Evolutionary conservation across 2,113 vertebrate genomes (phyloP), one percentile per base, ranked within the genome.

Genomic region (Marcusenius ussheri): DNA sequence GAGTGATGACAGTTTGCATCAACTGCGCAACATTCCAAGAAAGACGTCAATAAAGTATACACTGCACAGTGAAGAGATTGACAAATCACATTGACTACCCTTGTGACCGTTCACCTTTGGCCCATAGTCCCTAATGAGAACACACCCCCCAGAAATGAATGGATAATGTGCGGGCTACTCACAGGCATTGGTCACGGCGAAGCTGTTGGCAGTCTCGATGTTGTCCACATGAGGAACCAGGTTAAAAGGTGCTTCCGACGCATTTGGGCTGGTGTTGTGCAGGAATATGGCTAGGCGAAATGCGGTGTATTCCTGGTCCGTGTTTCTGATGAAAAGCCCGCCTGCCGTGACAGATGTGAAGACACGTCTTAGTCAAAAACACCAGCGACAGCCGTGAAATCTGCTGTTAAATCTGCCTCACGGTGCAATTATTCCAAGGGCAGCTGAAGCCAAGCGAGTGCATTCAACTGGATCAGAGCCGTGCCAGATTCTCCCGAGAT

Each of bases 141-240:
- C n/a, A 51, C 49, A 35, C 49, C 11, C 45, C 21, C 83, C 21
- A 24, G 21, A 84, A 84, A 45, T 47, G 21, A 19, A 47, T 21
- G n/a, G n/a, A n/a, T 45, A 13, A 46, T 5, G 6, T 8, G 24
- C 39, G 13, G 3, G 8, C 94, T 96, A 99, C 98, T 99, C 96
- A 99, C 98, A 99, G 96, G 98, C 98, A 93, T 99, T 99, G 94
- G 98, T 99, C 93, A 99, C 98, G 90, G 98, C 98, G 39, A 99
- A 99, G 96, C 98, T 99, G 97, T 99, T 99, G 95, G 98, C 98
- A 74, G 98, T 99, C 95, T 99, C 98, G 93, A 99, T 99, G 96
- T 99, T 99, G 97, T 99, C 98, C 92, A 99, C 98, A 56, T 99
- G 98, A 92, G 98, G 98, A 93, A 99, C 97, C 96, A 99, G 96